A percentile compares a stretch with the other conserved stretches of the same genome.
These are phyloP conservation scores for Eurytoma californica DNA, from an alignment of 2,888 invertebrate genomes.

Conservation along the genomic window DNA sequence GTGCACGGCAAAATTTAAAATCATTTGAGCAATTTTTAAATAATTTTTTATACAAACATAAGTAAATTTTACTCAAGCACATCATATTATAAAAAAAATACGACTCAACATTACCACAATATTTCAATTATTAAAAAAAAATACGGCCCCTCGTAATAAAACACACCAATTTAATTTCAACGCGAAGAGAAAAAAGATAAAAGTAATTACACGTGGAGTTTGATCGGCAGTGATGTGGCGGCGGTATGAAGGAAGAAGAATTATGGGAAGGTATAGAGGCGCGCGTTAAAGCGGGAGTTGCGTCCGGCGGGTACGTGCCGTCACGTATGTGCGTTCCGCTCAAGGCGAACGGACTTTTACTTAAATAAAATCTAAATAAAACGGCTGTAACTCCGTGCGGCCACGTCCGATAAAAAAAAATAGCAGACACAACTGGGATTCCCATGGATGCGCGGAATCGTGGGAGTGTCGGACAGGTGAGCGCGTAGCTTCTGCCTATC, in stretches of 20 bases:
- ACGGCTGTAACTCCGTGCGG: slow-evolving; percentile 57
- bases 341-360: slow-evolving; percentile 58
- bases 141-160: too few relatives aligned
- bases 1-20: too few relatives aligned
- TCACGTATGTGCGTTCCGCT: slow-evolving; percentile 64
- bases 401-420: slow-evolving; percentile 20
- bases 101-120: too few relatives aligned
- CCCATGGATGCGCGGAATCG: slow-evolving; percentile 36
- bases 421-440: not conserved
- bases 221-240: slow-evolving; percentile 17
- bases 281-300: slow-evolving; percentile 29
- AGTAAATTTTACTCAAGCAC: too few relatives aligned
- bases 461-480: slow-evolving; percentile 30
- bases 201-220: slow-evolving; percentile 29
- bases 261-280: slow-evolving; percentile 15
- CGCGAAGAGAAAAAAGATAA: slow-evolving; percentile 17
- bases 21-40: too few relatives aligned
- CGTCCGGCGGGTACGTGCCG: slow-evolving; percentile 61
- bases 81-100: too few relatives aligned
- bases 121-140: too few relatives aligned
- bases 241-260: slow-evolving; percentile 31
- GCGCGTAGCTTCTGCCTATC: slow-evolving; percentile 12
- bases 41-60: too few relatives aligned
- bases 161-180: slow-evolving; percentile 5
- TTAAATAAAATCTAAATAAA: slow-evolving; percentile 69